Base-by-base conservation (phyloP, 2,888 invertebrate species). In the Calliscelio sp. region DNA sequence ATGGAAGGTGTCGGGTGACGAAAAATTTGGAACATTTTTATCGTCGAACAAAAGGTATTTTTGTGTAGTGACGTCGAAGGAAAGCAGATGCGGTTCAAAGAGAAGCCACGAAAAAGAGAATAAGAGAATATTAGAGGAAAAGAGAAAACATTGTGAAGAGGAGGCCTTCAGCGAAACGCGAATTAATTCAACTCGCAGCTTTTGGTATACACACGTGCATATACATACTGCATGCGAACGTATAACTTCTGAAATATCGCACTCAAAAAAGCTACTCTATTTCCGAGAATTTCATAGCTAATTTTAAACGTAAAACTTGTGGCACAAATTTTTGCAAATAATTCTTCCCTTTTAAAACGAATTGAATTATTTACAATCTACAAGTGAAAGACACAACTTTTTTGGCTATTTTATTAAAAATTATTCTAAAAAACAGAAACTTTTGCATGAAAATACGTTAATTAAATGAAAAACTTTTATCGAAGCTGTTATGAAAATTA, bases 121-220 rank as follows among this genome's bases (percentile, higher is more conserved):
- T 80, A 81, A 63, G 80, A 84, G 71, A 82, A 78, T 85, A 53
- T 84, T 59, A 81, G 75, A 75, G 70, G 41, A 65, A 78, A 81
- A 84, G 77, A 84, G 86, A 84, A 73, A 86, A 86, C 85, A 86
- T 87, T 87, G 87, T 85, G 87, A 88, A 88, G 87, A 86, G 88
- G 86, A 88, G 88, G 89, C 88, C 89, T 91, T 91, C 90, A 89
- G 87, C 90, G 90, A 90, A 92, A 91, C 90, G 90, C 91, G 89
- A 92, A 92, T 92, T 92, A 92, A 92, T 92, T 92, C 92, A 91
- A 89, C 91, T 89, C 90, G 89, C 90, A 89, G 88, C 86, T 87
- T 77, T 73, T 65, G 41, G 68, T 61, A 51, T 63, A 38, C 65
- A 44, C 66, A 61, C 59, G 65, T 65, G 68, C 55, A 73, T 70